These are phyloP conservation scores for Drosophila mulleri DNA, from an alignment of 2,888 invertebrate genomes.

Conservation along the genomic window DNA sequence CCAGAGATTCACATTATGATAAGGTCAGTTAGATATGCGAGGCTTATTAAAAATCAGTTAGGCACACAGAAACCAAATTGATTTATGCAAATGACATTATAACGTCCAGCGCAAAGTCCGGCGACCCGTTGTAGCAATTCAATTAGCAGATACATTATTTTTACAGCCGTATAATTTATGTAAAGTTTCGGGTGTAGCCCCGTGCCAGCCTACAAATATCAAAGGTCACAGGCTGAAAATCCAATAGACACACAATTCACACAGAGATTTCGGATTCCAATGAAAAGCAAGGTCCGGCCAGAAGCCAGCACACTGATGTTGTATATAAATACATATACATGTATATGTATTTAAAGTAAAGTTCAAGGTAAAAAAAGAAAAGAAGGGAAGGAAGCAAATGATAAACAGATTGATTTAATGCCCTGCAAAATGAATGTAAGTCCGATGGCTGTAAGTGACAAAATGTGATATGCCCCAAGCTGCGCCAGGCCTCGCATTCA, in stretches of 20 bases:
- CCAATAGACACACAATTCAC: conserved; percentile 7
- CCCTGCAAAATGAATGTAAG: background rate
- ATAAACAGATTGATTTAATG: background rate
- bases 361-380: conserved; percentile 62
- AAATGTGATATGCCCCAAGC: background rate
- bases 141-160: conserved; percentile 52
- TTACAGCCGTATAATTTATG: conserved; percentile 39
- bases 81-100: conserved; percentile 42
- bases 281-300: conserved; percentile 1
- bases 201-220: background rate
- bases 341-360: background rate
- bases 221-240: conserved; percentile 41
- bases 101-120: conserved; percentile 16
- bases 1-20: background rate
- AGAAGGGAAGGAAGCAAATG: conserved; percentile 10
- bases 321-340: background rate
- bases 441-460: background rate
- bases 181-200: background rate
- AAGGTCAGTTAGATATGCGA: background rate
- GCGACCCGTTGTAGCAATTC: conserved; percentile 27
- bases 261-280: conserved; percentile 10
- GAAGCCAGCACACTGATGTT: background rate
- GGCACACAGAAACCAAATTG: background rate
- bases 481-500: background rate
- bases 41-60: conserved; percentile 7